These are phyloP conservation scores for Trachythela sp. DNA, from an alignment of 64 coral and sea anemone genomes.

Conservation along the genomic window DNA sequence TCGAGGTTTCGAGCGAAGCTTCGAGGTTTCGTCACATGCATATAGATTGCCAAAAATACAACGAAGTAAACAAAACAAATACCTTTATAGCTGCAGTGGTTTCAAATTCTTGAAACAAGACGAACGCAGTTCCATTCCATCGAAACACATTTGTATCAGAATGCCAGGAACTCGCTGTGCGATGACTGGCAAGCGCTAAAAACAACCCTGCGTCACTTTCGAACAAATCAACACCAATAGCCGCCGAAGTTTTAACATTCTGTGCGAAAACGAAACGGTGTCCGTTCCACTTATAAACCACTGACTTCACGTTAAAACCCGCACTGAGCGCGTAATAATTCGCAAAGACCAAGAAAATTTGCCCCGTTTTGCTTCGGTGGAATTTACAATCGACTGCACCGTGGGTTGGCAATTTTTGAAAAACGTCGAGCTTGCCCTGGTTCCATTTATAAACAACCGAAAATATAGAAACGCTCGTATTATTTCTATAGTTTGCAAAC, in stretches of 20 bases:
- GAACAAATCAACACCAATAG: background rate
- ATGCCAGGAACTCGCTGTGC: background rate
- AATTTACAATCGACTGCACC: conserved; percentile 4
- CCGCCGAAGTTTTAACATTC: background rate
- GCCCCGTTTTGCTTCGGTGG: background rate
- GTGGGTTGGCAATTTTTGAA: background rate
- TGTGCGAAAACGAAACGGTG: background rate
- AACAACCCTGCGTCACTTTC: background rate
- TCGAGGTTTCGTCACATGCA: no score
- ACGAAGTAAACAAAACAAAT: no score
- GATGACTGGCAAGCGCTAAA: background rate
- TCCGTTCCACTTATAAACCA: background rate
- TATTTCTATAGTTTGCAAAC: conserved; percentile 15
- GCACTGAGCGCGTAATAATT: background rate
- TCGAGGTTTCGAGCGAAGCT: no score
- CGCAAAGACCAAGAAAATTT: background rate
- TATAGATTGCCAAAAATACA: no score
- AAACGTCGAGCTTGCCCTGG: background rate
- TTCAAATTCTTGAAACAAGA: background rate
- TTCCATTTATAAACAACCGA: conserved; percentile 10
- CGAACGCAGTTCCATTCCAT: background rate
- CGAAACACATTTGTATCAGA: background rate
- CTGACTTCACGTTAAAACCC: background rate
- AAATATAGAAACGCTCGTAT: background rate
- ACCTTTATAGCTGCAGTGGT: background rate